phyloP scores from a whole-genome alignment of 1,140 invertebrate genomes.

The Chionoecetes opilio region DNA sequence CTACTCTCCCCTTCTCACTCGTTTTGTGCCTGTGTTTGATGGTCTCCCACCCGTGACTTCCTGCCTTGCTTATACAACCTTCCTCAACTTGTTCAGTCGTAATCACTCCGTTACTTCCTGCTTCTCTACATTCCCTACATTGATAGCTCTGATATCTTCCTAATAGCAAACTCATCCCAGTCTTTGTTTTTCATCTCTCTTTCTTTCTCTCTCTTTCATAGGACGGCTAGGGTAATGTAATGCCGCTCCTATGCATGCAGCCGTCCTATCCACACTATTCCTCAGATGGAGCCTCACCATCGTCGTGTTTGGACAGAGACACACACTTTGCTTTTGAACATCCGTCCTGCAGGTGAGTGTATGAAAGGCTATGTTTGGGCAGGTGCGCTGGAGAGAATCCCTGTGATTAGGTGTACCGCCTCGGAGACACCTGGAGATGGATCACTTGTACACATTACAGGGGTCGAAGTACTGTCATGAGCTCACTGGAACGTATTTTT shows the following conservation, averaged over 20 bases:
- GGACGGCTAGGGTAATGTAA: too few species aligned
- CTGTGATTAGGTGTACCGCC: slow-evolving; percentile 25
- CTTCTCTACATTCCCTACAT: background rate
- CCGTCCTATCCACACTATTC: background rate
- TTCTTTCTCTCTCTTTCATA: too few species aligned
- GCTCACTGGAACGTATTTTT: background rate
- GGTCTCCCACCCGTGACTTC: background rate
- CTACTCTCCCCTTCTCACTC: background rate
- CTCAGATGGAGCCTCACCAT: background rate
- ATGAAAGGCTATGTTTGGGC: slow-evolving; percentile 27
- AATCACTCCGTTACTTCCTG: background rate
- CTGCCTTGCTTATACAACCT: background rate
- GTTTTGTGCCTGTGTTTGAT: background rate
- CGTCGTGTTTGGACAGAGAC: background rate
- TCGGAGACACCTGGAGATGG: slow-evolving; percentile 24
- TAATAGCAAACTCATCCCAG: background rate
- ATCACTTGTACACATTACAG: slow-evolving; percentile 10
- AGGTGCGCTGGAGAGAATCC: slow-evolving; percentile 15
- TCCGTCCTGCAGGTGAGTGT: slow-evolving; percentile 23
- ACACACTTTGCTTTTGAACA: slow-evolving; percentile 29
- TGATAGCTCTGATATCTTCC: background rate
- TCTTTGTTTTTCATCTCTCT: background rate
- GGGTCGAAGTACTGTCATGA: slow-evolving; percentile 7
- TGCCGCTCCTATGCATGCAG: background rate
- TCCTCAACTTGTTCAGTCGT: background rate